A percentile compares a stretch with the other conserved stretches of the same genome.
Conservation (phyloP, 2,113 vertebrate genomes). For the Stigmatopora argus region DNA sequence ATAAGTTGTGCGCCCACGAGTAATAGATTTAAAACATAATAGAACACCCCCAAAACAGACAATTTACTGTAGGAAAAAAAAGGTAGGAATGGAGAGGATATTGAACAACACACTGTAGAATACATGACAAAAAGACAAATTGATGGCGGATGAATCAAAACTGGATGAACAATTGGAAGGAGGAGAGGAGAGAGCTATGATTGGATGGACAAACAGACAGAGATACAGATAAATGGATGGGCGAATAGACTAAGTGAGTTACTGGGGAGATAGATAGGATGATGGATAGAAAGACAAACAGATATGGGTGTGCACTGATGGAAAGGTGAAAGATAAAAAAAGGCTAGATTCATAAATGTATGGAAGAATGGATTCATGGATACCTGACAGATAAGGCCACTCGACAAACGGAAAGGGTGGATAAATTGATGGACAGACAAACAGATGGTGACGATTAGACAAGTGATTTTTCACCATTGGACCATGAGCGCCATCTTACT, state of each 20-base stretch:
- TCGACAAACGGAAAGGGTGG: background rate
- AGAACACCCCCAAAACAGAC: background rate
- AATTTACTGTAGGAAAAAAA: too few relatives aligned
- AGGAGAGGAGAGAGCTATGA: background rate
- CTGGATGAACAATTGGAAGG: background rate
- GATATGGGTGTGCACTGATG: background rate
- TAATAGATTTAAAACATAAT: too few relatives aligned
- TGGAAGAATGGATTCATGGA: background rate
- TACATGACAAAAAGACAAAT: background rate
- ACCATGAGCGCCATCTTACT: too few relatives aligned
- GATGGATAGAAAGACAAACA: background rate
- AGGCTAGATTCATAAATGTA: background rate
- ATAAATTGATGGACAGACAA: background rate
- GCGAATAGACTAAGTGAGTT: background rate
- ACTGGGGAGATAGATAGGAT: background rate
- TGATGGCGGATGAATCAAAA: background rate
- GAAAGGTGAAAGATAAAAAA: slow-evolving; percentile 7
- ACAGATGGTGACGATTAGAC: background rate
- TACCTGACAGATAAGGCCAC: background rate
- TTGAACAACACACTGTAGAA: background rate
- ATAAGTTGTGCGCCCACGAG: too few relatives aligned
- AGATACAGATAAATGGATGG: background rate
- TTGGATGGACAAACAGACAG: background rate
- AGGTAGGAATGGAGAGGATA: too few relatives aligned
- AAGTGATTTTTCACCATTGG: too few relatives aligned